These are phyloP conservation scores for Meloidogyne floridensis DNA, from an alignment of 1,140 invertebrate species.

Conservation along the genomic window DNA sequence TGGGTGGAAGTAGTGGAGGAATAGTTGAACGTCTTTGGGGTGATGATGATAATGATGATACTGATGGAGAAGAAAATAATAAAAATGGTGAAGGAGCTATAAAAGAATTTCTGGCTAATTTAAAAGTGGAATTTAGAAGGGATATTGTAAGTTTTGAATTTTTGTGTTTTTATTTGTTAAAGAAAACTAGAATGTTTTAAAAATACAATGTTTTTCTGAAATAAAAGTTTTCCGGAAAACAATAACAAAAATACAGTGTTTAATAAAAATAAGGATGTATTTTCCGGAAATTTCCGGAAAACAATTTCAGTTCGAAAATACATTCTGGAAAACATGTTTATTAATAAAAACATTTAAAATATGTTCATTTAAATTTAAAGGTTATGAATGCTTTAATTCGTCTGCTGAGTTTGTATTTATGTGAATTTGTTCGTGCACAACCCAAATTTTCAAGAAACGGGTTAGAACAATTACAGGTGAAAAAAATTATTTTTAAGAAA, in stretches of 20 bases:
- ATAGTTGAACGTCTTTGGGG: conserved; percentile 31
- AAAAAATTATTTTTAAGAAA: neutral
- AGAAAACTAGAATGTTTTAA: too few species aligned
- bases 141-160: conserved; percentile 10
- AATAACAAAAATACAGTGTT: too few species aligned
- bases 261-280: too few species aligned
- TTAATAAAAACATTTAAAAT: neutral
- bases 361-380: conserved; percentile 15
- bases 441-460: conserved; percentile 24
- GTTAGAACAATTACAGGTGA: conserved; percentile 23
- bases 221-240: too few species aligned
- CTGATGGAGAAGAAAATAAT: neutral
- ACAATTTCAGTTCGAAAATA: too few species aligned
- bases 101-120: conserved; percentile 2
- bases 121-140: conserved; percentile 23
- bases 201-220: too few species aligned
- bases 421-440: conserved; percentile 24
- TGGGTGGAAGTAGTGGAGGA: conserved; percentile 18
- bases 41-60: conserved; percentile 3
- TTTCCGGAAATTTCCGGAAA: too few species aligned
- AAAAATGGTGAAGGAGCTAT: neutral
- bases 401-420: neutral
- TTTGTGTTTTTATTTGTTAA: too few species aligned
- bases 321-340: too few species aligned
- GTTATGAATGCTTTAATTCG: conserved; percentile 22